A percentile compares a stretch with the other conserved stretches of the same genome.
Evolutionary conservation across 2,113 vertebrate species (phyloP).

Genomic region (Hemibagrus wyckioides): DNA sequence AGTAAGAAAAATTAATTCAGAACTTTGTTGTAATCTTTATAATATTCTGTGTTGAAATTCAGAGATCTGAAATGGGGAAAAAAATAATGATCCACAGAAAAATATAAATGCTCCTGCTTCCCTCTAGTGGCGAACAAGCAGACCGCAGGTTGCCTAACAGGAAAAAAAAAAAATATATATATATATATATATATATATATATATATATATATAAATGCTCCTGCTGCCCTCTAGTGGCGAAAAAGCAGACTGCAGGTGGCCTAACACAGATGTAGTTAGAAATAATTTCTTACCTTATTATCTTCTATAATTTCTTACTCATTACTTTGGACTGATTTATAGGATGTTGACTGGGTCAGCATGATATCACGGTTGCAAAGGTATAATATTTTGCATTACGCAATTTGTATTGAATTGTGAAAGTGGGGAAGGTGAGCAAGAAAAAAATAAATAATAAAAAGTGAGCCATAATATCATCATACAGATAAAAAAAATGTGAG

Average conservation of each 20-base stretch:
- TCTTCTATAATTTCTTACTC: no score
- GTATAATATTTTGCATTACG: background rate
- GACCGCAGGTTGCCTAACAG: background rate
- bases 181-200: no score
- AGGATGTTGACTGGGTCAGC: background rate
- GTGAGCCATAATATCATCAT: background rate
- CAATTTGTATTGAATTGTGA: background rate
- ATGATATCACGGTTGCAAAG: background rate
- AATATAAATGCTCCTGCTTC: background rate
- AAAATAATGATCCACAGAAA: background rate
- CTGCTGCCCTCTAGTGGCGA: slow-evolving; percentile 29
- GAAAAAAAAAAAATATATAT: no score
- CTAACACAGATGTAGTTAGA: background rate
- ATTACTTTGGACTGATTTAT: background rate
- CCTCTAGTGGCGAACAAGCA: slow-evolving; percentile 19
- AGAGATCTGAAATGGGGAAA: background rate
- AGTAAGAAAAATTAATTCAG: background rate
- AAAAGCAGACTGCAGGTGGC: background rate
- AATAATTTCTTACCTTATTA: no score
- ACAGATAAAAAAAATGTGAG: background rate
- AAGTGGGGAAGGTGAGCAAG: background rate
- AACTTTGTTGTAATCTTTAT: background rate
- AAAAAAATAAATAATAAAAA: background rate
- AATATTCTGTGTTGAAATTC: background rate
- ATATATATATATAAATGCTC: no score